These are phyloP conservation scores for Okamejei kenojei DNA, from an alignment of 2,797 vertebrate species.

Conservation along the genomic window DNA sequence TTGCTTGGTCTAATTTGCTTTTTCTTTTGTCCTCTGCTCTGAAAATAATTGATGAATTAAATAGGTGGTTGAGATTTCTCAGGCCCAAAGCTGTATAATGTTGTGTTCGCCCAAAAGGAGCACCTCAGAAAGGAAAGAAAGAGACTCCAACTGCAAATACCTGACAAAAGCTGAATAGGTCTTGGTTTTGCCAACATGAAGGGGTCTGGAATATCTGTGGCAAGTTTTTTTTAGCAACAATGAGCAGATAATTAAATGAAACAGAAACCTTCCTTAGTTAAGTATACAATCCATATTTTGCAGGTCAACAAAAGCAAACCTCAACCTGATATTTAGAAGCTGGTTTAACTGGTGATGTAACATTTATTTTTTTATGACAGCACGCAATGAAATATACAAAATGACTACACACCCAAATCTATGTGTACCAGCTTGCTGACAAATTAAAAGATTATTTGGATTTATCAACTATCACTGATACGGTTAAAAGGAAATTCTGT, in stretches of 20 bases:
- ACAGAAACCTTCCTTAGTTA: not conserved
- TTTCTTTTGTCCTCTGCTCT: not conserved
- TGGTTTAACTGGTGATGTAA: not conserved
- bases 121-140: not conserved
- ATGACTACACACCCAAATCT: not conserved
- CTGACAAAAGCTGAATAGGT: not conserved
- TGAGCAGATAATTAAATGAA: not conserved
- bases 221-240: not conserved
- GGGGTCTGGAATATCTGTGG: not conserved
- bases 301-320: not conserved
- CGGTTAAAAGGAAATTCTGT: not conserved
- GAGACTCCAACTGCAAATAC: not conserved
- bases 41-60: not conserved
- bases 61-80: not conserved
- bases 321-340: not conserved
- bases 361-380: not conserved
- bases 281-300: not conserved
- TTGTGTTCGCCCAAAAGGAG: not conserved
- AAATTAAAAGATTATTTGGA: not conserved
- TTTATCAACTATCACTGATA: not conserved
- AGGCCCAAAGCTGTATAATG: not conserved
- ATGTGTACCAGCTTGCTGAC: not conserved
- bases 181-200: not conserved
- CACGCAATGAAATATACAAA: not conserved
- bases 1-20: not conserved